Conservation (phyloP, 2,113 vertebrate species). For the Ia io region DNA sequence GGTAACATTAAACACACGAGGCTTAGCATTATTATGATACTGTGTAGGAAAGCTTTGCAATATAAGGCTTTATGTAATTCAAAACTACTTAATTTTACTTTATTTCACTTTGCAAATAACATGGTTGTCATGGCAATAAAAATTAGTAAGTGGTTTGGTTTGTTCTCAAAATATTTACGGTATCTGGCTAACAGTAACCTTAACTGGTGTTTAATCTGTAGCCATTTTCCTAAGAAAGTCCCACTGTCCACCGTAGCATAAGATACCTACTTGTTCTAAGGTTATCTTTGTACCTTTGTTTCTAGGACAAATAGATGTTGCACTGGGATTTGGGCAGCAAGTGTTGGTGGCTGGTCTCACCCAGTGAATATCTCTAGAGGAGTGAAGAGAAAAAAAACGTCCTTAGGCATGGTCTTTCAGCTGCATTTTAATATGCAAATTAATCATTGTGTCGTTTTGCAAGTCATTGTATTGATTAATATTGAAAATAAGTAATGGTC, state of each 20-base stretch:
- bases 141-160: neutral
- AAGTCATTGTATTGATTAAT: neutral
- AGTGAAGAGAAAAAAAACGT: neutral
- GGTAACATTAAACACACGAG: slow-evolving; percentile 80
- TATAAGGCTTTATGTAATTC: neutral
- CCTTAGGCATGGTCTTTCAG: neutral
- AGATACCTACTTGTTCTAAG: neutral
- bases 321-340: neutral
- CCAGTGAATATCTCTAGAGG: neutral
- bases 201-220: neutral
- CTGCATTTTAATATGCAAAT: neutral
- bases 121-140: neutral
- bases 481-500: neutral
- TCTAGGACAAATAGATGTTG: neutral
- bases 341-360: neutral
- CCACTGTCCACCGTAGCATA: neutral
- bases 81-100: neutral
- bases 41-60: neutral
- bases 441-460: neutral
- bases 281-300: neutral
- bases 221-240: neutral
- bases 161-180: neutral
- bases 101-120: neutral
- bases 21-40: neutral
- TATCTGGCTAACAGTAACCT: neutral